phyloP scores from a whole-genome alignment of 2,888 invertebrate genomes.

The Prosopocoilus inquinatus region DNA sequence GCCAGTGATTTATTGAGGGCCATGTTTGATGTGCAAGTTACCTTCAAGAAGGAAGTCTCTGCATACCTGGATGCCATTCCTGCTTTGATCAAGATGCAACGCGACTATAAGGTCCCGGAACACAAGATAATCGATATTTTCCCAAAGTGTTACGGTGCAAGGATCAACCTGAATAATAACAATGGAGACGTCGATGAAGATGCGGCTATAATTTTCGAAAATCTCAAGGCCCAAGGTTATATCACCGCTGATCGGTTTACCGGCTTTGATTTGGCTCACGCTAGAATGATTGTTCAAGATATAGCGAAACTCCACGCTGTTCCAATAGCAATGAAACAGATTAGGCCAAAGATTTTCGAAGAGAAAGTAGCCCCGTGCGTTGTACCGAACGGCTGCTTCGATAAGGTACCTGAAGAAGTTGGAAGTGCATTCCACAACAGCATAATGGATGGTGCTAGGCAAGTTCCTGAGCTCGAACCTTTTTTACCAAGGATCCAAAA shows the following conservation, averaged over 20 bases:
- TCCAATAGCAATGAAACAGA: conserved; percentile 55
- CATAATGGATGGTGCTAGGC: conserved; percentile 36
- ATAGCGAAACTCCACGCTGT: conserved; percentile 60
- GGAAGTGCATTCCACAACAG: conserved; percentile 39
- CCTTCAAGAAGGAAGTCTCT: conserved; percentile 58
- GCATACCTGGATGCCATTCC: conserved; percentile 56
- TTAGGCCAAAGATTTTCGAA: conserved; percentile 51
- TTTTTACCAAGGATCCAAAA: conserved; percentile 37
- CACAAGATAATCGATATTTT: conserved; percentile 51
- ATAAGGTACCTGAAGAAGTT: conserved; percentile 41
- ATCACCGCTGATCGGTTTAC: conserved; percentile 52
- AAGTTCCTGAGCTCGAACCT: conserved; percentile 35
- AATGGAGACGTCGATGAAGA: conserved; percentile 54
- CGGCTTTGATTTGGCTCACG: conserved; percentile 55
- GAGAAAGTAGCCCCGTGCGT: conserved; percentile 48
- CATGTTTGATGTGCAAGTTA: conserved; percentile 57
- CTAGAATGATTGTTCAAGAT: conserved; percentile 50
- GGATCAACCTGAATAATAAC: conserved; percentile 48
- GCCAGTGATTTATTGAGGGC: conserved; percentile 54
- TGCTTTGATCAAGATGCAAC: conserved; percentile 51
- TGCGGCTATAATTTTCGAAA: conserved; percentile 59
- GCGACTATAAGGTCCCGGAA: conserved; percentile 50
- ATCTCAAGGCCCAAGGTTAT: conserved; percentile 55
- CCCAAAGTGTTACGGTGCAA: conserved; percentile 57
- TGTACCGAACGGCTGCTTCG: conserved; percentile 40